Evolutionary conservation across 2,888 invertebrate species (phyloP), one percentile per base, ranked within the genome.

Genomic region (Malthinus flaveolus): DNA sequence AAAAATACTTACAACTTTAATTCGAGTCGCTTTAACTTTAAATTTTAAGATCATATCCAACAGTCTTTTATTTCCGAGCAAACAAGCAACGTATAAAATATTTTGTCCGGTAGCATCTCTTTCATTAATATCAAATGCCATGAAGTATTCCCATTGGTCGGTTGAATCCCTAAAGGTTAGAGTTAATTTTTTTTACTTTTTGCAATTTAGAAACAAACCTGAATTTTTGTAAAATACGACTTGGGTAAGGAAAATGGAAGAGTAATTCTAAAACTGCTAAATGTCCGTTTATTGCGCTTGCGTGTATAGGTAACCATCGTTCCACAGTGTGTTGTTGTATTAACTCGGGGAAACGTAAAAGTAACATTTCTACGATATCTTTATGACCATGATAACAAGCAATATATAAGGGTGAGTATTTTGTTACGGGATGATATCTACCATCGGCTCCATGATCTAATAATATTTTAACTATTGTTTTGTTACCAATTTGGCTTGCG

Each of bases 41-140:
- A 88, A 88, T 71, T 86, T 87, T 13, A 95, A 81, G 62, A 96
- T 81, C 7, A 88, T 83, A 62, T 91, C 89, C 0, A 93, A 87
- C 49, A 95, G 84, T 58, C 88, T 86, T 59, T 86, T 82, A 76
- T 93, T 93, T 12, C 93, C 94, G 53, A 92, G 84, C 58, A 91
- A 85, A 75, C 94, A 90, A 8, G 97, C 93, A 61, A 95, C 87
- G 78, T 96, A 96, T 8, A 98, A 81, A 51, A 95, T 89, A 62
- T 90, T 96, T 79, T 96, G 95, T 0, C 93, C 94, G 31, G 91
- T 91, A 3, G 90, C 92, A 79, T 95, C 95, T 66, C 89, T 86
- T 42, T 90, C 88, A 79, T 98, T 98, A 47, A 97, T 85, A 79
- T 97, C 96, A 75, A 96, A 95, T n/a, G 95, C 88, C 77, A 91